Evolutionary conservation across 2,113 vertebrate genomes (phyloP).

Genomic region (Pontoporia blainvillei): DNA sequence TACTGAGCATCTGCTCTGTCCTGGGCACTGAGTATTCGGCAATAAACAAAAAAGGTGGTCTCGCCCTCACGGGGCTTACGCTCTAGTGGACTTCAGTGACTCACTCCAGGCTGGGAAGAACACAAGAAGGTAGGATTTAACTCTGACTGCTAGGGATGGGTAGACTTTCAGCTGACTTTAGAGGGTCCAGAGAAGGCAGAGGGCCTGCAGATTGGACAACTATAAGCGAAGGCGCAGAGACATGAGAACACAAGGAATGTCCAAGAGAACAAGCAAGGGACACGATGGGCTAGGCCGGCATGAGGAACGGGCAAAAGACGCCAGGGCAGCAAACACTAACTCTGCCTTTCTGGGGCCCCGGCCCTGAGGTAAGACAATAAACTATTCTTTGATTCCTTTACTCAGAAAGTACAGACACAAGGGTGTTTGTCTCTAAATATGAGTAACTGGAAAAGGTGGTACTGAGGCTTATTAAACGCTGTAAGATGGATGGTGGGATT

Average conservation of each 20-base stretch:
- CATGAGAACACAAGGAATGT: not conserved
- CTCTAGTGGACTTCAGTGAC: not conserved
- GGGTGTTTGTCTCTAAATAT: not conserved
- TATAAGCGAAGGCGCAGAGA: rapidly evolving
- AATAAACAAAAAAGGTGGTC: not conserved
- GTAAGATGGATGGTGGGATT: not conserved
- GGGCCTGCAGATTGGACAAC: not conserved
- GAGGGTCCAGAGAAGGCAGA: not conserved
- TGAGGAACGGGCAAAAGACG: not conserved
- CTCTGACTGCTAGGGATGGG: rapidly evolving
- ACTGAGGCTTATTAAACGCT: not conserved
- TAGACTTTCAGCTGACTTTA: not conserved
- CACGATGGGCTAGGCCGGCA: rapidly evolving
- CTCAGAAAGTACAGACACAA: not conserved
- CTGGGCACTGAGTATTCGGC: not conserved
- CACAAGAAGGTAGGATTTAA: not conserved
- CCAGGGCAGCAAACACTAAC: not conserved
- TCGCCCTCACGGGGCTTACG: not conserved
- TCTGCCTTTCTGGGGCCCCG: rapidly evolving
- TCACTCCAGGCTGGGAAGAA: not conserved
- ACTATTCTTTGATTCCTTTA: not conserved
- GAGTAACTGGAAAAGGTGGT: not conserved
- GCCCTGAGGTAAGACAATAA: not conserved
- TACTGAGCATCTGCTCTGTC: not conserved
- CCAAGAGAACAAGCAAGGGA: not conserved